Percentiles rank a stretch among this genome's conserved stretches.
Conservation (phyloP, 2,113 vertebrate genomes). For the Saguinus midas region DNA sequence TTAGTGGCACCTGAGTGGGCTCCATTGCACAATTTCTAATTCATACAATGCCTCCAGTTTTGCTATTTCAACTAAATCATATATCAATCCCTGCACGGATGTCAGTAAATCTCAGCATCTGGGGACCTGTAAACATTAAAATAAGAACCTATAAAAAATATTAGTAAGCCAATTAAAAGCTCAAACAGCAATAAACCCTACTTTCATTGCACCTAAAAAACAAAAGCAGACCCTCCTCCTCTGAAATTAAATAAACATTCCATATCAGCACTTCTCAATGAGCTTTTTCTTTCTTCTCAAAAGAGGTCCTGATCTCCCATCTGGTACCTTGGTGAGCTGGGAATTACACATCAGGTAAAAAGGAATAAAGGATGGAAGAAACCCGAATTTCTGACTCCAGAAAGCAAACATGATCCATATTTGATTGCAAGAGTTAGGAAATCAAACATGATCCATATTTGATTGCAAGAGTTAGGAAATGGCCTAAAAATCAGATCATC, state of each 20-base stretch:
- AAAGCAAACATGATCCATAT: background rate
- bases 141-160: conserved; percentile 85
- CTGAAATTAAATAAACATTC: conserved; percentile 32
- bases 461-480: background rate
- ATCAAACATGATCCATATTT: background rate
- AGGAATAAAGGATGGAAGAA: background rate
- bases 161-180: conserved; percentile 85
- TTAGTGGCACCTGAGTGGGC: conserved; percentile 66
- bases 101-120: conserved; percentile 82
- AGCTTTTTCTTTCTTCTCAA: conserved; percentile 35
- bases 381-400: background rate
- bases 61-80: conserved; percentile 76
- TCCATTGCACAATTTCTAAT: conserved; percentile 69
- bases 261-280: conserved; percentile 29
- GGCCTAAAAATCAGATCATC: background rate
- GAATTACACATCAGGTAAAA: background rate
- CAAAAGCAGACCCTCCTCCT: conserved; percentile 20
- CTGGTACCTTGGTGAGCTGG: background rate
- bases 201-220: conserved; percentile 58
- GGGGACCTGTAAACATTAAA: conserved; percentile 83
- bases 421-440: background rate
- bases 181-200: conserved; percentile 80
- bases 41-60: conserved; percentile 82
- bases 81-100: conserved; percentile 80
- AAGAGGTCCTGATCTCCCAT: background rate